phyloP scores from a whole-genome alignment of 2,797 vertebrate genomes.

The Mormyrus proboscirostris region DNA sequence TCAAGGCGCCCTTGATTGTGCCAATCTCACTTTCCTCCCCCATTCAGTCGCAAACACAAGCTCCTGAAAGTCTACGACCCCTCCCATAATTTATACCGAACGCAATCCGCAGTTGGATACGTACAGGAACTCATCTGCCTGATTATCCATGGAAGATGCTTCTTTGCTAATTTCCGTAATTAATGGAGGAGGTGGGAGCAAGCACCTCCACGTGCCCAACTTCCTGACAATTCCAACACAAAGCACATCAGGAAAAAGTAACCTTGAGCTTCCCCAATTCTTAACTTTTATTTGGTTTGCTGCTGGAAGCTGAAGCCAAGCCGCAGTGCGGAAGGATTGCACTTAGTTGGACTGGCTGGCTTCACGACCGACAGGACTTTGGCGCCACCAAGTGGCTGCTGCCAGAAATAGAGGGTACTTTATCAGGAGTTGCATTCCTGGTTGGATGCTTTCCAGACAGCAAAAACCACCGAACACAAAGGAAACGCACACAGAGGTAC shows the following conservation, averaged over 20 bases:
- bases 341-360: neutral
- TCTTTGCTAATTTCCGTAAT: neutral
- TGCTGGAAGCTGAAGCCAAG: neutral
- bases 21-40: neutral
- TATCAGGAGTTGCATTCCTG: neutral
- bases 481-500: neutral
- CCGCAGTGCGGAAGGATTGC: constrained; percentile 13
- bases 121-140: neutral
- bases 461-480: neutral
- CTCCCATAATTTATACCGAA: neutral
- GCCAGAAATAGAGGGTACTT: neutral
- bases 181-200: neutral
- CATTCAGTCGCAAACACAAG: neutral
- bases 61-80: neutral
- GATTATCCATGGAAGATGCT: neutral
- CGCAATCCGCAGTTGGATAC: neutral
- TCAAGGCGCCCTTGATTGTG: neutral
- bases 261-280: neutral
- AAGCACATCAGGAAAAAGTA: neutral
- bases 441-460: neutral
- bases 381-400: constrained; percentile 9
- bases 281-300: neutral
- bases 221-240: neutral
- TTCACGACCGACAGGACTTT: neutral
- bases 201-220: neutral